Base-by-base conservation (phyloP, 1,140 invertebrate species). In the Micrasema longulum region DNA sequence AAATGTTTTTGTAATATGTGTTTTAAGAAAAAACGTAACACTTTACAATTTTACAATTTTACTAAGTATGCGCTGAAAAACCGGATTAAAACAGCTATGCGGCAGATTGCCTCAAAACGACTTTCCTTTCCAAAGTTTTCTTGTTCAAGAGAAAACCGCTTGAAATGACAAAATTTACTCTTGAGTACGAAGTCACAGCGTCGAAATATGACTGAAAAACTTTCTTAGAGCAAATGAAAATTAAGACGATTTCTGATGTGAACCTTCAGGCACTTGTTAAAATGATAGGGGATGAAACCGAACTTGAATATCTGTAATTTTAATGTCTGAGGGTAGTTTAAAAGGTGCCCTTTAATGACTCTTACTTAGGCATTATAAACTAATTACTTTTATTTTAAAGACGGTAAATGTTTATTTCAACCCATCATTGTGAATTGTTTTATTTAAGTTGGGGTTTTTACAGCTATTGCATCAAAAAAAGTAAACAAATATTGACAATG, bases 171-270 rank as follows among this genome's bases (percentile, higher is more conserved):
- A 62, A 72, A 72, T 72, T 72, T 72, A 72, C 63, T 72, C 53
- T 11, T 36, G 38, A 31, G 3, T 52, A 35, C 35, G 31, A 2
- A 26, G 35, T 14, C 55, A 31, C 35, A 12, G 18, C 52, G 52
- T 53, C 55, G 47, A 64, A 75, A 75, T 75, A 75, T 75, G 64
- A 69, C 65, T 55, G 67, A 68, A 66, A 75, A 75, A 75, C 41
- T 75, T 75, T 75, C 47, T 12, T 9, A 60, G 50, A n/a, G 69
- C 69, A 71, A 72, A 75, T 75, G 74, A 72, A 75, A 75, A 75
- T 75, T 72, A 75, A 72, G 73, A 71, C 64, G 73, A 67, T 74
- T 53, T 26, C 57, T 12, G 63, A 70, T 18, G 55, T 41, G 71
- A 67, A 41, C 31, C 63, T 50, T 65, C 26, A 16, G 47, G 63